Conservation (phyloP, 1,140 invertebrate species). For the Nautilus pompilius region DNA sequence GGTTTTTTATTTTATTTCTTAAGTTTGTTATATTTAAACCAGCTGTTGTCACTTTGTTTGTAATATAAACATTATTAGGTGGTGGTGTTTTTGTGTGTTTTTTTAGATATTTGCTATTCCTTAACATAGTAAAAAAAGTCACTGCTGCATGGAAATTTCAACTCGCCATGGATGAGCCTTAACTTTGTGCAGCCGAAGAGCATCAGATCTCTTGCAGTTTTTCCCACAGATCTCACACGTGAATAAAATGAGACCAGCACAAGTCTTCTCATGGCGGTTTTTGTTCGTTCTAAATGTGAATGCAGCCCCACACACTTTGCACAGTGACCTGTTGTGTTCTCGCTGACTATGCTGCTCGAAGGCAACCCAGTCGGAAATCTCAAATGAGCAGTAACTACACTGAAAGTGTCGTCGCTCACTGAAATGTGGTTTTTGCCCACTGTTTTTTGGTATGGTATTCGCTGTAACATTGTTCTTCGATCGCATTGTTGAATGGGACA, state of each 20-base stretch:
- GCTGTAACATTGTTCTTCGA: too few species aligned
- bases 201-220: slow-evolving; percentile 2
- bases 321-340: not conserved
- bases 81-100: too few species aligned
- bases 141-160: not conserved
- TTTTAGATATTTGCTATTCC: too few species aligned
- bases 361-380: not conserved
- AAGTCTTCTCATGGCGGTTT: slow-evolving; percentile 3
- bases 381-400: slow-evolving; percentile 2
- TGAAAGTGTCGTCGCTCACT: slow-evolving; percentile 1
- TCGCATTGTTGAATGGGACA: too few species aligned
- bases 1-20: too few species aligned
- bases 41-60: too few species aligned
- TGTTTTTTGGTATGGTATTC: too few species aligned
- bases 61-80: too few species aligned
- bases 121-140: too few species aligned
- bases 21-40: too few species aligned
- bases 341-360: not conserved
- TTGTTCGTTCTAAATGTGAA: slow-evolving; percentile 1
- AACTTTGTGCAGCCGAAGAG: not conserved
- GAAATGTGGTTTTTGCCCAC: not conserved
- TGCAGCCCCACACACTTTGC: slow-evolving; percentile 4
- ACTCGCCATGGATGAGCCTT: slow-evolving; percentile 1
- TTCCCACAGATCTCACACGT: slow-evolving; percentile 4
- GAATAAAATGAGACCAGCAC: not conserved